A percentile compares a stretch with the other conserved stretches of the same genome.
phyloP scores from a whole-genome alignment of 2,888 invertebrate species.

The Lamellibrachia columna region DNA sequence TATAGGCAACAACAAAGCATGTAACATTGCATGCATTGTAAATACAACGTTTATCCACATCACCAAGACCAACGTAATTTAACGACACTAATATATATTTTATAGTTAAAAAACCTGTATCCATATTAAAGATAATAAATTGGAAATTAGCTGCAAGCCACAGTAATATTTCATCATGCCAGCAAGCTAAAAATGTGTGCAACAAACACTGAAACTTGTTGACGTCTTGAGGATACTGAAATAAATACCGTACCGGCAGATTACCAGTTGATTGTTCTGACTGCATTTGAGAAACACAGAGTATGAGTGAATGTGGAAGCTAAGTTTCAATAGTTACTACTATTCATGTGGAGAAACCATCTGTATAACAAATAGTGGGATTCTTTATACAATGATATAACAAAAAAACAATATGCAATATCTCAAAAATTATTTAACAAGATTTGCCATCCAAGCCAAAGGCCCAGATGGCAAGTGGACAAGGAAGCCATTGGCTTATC shows the following conservation, averaged over 20 bases:
- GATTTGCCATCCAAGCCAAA: no score
- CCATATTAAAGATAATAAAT: not conserved
- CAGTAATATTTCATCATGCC: not conserved
- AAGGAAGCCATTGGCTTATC: no score
- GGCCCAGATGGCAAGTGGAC: no score
- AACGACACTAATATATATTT: no score
- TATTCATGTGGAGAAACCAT: no score
- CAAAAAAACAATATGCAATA: no score
- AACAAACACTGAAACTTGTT: slow-evolving; percentile 3
- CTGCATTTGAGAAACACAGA: no score
- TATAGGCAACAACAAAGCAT: not conserved
- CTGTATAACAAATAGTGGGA: no score
- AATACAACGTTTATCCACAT: not conserved
- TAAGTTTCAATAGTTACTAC: no score
- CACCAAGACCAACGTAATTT: not conserved
- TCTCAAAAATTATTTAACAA: no score
- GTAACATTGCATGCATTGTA: not conserved
- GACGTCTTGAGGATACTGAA: not conserved
- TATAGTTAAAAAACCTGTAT: not conserved
- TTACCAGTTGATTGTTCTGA: not conserved
- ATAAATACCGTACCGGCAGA: not conserved
- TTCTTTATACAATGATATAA: no score
- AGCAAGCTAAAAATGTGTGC: slow-evolving; percentile 3
- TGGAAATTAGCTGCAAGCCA: not conserved
- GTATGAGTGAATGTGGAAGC: no score